These are phyloP conservation scores for Brachionus calyciflorus DNA, from an alignment of 1,140 invertebrate genomes.

Conservation along the genomic window DNA sequence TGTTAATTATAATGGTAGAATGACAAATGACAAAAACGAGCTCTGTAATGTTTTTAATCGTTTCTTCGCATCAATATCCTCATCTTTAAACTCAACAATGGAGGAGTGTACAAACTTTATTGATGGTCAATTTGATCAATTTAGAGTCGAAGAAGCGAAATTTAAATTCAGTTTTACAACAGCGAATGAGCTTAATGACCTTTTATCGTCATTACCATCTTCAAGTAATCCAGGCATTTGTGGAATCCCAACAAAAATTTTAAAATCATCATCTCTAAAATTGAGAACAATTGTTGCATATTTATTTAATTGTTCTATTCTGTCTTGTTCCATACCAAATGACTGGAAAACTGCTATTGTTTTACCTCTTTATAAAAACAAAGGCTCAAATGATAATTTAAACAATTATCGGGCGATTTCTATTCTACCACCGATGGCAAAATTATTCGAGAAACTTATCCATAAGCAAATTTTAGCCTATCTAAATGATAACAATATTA, in stretches of 20 bases:
- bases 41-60: no score
- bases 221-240: background rate
- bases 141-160: no score
- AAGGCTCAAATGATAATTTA: constrained; percentile 48
- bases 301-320: background rate
- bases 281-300: background rate
- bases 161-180: background rate
- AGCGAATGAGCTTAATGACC: background rate
- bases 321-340: constrained; percentile 6
- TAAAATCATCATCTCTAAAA: background rate
- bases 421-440: constrained; percentile 45
- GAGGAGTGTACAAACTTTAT: background rate
- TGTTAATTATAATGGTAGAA: background rate
- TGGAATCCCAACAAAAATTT: background rate
- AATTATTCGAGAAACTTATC: constrained; percentile 28
- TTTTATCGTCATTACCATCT: background rate
- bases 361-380: constrained; percentile 46
- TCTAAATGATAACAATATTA: background rate
- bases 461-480: constrained; percentile 10
- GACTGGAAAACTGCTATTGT: constrained; percentile 47
- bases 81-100: background rate
- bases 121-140: background rate
- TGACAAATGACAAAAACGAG: no score
- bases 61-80: background rate
- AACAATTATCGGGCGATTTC: constrained; percentile 47